Base-by-base conservation (phyloP, 1,140 invertebrate genomes). In the Ips nitidus region DNA sequence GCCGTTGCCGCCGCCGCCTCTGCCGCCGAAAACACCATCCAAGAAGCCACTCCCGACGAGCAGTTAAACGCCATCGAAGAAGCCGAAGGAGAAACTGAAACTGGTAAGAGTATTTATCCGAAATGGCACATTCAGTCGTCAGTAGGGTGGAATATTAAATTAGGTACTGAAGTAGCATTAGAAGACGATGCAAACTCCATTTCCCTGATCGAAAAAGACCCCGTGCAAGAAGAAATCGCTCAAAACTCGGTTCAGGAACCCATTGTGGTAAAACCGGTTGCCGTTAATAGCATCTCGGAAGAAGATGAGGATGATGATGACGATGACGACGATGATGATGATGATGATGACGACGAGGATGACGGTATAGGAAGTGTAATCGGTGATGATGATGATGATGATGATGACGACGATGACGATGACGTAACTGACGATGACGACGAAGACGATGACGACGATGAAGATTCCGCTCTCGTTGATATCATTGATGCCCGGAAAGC, bases 391-490 rank as follows among this genome's bases (percentile, higher is more conserved):
- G 84, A 81, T 61, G 82, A 82, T 53, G 82, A 82, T 65, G 83
- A 80, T 40, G 81, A 80, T 22, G 80, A 86, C 71, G 81, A 83
- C 41, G 84, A 84, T 43, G 85, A 84, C 69, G 84, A 85, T 69
- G 84, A 86, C 45, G 89, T 84, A 22, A 85, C 84, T 43, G 85
- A 85, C 59, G 87, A 87, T 52, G 86, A 89, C 38, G 87, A 87
- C 39, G 89, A 89, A 42, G 90, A 91, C 6, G 90, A 91, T 7
- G 89, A 90, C 4, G 90, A 91, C 43, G 90, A 90, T 56, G 89
- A 89, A 71, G 89, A 90, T 59, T 87, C 87, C 43, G 88, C 86
- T 71, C 84, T 89, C 59, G 87, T 87, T 67, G 86, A 90, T 77
- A 87, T 90, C 78, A 87, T 87, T 75, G 86, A 86, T 78, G 86